These are phyloP conservation scores for Carassius carassius DNA, from an alignment of 2,113 vertebrate species.

Conservation along the genomic window DNA sequence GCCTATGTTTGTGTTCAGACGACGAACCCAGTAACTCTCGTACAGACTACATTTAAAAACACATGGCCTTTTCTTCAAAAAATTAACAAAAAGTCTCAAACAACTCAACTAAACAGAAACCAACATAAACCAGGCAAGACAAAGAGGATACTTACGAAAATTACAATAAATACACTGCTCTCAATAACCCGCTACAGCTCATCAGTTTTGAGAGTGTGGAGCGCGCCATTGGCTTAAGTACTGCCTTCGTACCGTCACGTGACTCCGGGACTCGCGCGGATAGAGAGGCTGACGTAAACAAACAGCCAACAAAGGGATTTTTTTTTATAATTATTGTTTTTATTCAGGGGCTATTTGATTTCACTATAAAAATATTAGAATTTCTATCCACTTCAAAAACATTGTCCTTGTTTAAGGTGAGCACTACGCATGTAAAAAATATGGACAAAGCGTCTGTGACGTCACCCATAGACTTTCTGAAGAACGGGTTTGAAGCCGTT, in stretches of 20 bases:
- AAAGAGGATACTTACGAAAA: not conserved
- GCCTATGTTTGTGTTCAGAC: not conserved
- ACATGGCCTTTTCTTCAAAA: not conserved
- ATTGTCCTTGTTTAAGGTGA: not conserved
- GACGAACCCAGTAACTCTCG: not conserved
- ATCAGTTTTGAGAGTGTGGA: constrained; percentile 12
- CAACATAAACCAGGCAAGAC: not conserved
- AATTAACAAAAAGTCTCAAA: not conserved
- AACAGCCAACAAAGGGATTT: not conserved
- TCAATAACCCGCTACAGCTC: no score
- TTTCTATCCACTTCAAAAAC: not conserved
- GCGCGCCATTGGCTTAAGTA: constrained; percentile 76
- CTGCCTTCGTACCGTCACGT: constrained; percentile 61
- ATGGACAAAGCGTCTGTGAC: no score
- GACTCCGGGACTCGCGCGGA: constrained; percentile 7
- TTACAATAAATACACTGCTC: not conserved
- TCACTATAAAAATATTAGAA: not conserved
- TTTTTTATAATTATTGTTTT: no score
- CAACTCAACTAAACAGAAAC: not conserved
- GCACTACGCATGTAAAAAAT: no score
- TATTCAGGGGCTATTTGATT: no score
- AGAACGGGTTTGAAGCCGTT: no score
- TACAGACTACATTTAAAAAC: not conserved
- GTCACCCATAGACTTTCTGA: no score
- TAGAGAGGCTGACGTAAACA: no score